Conservation (phyloP, 2,113 vertebrate genomes). For the Pelecanoides urinatrix region DNA sequence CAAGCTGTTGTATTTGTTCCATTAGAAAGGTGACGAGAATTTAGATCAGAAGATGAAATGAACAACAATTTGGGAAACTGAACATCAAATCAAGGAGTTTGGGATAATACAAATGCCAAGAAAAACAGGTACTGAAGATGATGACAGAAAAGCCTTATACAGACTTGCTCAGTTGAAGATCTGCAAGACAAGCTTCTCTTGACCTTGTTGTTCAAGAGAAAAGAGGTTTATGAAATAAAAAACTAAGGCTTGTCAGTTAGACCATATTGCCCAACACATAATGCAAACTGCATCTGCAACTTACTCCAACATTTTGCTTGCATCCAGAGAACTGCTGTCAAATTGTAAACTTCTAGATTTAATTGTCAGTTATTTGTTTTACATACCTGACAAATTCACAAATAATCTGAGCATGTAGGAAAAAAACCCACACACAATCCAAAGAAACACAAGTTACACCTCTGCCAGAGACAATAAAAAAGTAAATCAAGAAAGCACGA, state of each 20-base stretch:
- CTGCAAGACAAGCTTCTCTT: not conserved
- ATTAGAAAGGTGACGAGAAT: not conserved
- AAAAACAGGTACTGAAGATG: not conserved
- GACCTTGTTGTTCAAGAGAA: not conserved
- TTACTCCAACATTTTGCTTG: not conserved
- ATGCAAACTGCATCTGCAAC: not conserved
- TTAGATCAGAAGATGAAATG: not conserved
- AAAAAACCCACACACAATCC: not conserved
- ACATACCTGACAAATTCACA: not conserved
- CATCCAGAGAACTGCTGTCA: not conserved
- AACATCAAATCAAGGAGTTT: not conserved
- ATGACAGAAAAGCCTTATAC: not conserved
- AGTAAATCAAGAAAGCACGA: not conserved
- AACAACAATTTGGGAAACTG: not conserved
- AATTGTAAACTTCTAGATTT: not conserved
- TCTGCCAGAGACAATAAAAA: not conserved
- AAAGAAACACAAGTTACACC: not conserved
- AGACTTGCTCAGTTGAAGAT: not conserved
- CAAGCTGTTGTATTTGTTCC: not conserved
- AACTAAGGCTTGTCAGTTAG: accelerated
- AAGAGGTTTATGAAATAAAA: not conserved
- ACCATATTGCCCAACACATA: not conserved
- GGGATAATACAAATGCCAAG: not conserved
- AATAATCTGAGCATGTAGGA: not conserved
- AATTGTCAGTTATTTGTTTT: not conserved